Evolutionary conservation across 1,140 invertebrate species (phyloP), one percentile per base, ranked within the genome.

Genomic region (Megalonaias nervosa): DNA sequence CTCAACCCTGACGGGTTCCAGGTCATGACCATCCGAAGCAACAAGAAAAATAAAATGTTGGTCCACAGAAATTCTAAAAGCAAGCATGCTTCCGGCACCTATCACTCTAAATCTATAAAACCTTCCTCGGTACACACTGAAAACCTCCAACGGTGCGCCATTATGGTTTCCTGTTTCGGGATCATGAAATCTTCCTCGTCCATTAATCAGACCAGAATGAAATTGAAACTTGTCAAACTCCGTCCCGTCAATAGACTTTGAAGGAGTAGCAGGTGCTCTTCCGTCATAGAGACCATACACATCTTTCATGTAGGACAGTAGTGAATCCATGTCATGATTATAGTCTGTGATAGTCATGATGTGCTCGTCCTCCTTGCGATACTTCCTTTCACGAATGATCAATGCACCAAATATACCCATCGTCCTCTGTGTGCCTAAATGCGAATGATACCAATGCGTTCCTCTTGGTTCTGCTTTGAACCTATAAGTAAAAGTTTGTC

Each of bases 401-500:
- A 89, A 81, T 17, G 86, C 81, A 1, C 89, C 88, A 38, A 77
- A 79, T 21, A 89, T 17, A 2, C 88, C 88, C 75, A 87, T 85
- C 14, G 83, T 69, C 26, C 84, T 60, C 70, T 89, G 87, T 0
- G 75, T 64, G 0, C 87, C 89, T 3, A 84, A 66, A 68, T 91
- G 90, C 1, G 89, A 81, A 77, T 91, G 89, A 75, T 89, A 91
- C 87, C 87, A 89, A 71, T 83, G 86, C 11, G 89, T 90, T 1
- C 90, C 90, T 5, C 64, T 71, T 4, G 83, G 85, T 19, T 78
- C 60, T 0, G 86, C 87, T 58, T 70, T 76, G 62, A 90, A 97
- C 90, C 94, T 93, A 85, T 97, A 97, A 84, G 95, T 95, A 90
- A 97, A 97, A 0, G 94, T 95, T 84, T 95, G 94, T 84, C 94